These are phyloP conservation scores for Tetramorium bicarinatum DNA, from an alignment of 2,888 invertebrate genomes.

Conservation along the genomic window DNA sequence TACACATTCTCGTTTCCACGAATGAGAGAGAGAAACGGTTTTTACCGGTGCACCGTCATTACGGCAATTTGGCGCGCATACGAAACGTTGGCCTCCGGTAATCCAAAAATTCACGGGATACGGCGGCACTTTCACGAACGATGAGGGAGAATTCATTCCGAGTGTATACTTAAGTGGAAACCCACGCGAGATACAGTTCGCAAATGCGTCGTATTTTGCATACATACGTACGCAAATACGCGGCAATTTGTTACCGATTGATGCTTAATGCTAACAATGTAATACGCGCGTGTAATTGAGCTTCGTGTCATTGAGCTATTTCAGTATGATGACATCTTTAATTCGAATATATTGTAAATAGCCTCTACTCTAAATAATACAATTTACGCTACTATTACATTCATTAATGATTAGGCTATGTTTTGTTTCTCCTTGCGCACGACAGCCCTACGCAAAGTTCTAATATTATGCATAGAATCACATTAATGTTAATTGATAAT, in stretches of 20 bases:
- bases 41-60: slow-evolving; percentile 79
- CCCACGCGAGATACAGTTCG: slow-evolving; percentile 44
- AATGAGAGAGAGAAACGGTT: slow-evolving; percentile 73
- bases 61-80: slow-evolving; percentile 80
- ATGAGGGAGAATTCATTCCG: slow-evolving; percentile 46
- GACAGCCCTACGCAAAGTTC: not conserved
- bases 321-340: not conserved
- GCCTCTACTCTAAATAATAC: not conserved
- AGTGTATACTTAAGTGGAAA: slow-evolving; percentile 36
- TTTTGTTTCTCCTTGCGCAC: not conserved
- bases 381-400: not conserved
- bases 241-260: slow-evolving; percentile 5
- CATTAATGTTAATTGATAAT: slow-evolving; percentile 46
- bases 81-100: slow-evolving; percentile 67
- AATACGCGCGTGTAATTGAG: not conserved
- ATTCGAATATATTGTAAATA: not conserved
- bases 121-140: slow-evolving; percentile 48
- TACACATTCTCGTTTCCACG: slow-evolving; percentile 79
- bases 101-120: slow-evolving; percentile 69
- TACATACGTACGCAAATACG: not conserved
- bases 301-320: not conserved
- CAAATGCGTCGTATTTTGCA: slow-evolving; percentile 12
- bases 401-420: not conserved
- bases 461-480: slow-evolving; percentile 7
- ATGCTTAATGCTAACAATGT: slow-evolving; percentile 7